Evolutionary conservation across 2,797 vertebrate genomes (phyloP).

Genomic region (Triplophysa bombifrons): DNA sequence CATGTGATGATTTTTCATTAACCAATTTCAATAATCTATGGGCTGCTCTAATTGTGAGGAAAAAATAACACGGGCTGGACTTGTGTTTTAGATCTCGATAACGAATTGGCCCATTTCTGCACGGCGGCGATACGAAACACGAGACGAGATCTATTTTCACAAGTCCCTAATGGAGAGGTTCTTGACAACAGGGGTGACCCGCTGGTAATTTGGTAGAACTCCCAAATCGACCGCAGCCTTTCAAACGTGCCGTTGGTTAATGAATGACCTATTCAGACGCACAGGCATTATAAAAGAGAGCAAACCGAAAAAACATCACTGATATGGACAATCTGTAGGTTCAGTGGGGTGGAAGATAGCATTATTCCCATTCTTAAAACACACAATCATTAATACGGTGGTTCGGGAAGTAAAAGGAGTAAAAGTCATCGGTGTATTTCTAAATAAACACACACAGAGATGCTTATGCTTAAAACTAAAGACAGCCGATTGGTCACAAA

Average conservation of each 20-base stretch:
- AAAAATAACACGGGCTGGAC: slow-evolving; percentile 16
- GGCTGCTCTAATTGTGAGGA: slow-evolving; percentile 24
- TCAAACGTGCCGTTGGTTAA: neutral
- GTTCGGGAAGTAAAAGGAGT: slow-evolving; percentile 35
- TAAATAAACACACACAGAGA: slow-evolving; percentile 5
- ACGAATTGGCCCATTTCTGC: slow-evolving; percentile 32
- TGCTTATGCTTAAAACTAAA: neutral
- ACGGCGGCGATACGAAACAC: slow-evolving; percentile 18
- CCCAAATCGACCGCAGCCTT: slow-evolving; percentile 19
- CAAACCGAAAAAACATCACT: slow-evolving; percentile 8
- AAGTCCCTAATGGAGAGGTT: neutral
- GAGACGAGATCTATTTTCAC: slow-evolving; percentile 39
- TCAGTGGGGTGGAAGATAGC: slow-evolving; percentile 5
- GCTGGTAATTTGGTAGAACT: slow-evolving; percentile 29
- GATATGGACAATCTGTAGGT: slow-evolving; percentile 7
- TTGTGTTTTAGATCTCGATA: slow-evolving; percentile 2
- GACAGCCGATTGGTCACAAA: neutral
- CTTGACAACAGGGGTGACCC: slow-evolving; percentile 17
- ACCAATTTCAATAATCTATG: slow-evolving; percentile 14
- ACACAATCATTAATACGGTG: slow-evolving; percentile 52
- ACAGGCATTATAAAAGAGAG: neutral
- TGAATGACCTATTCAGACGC: slow-evolving; percentile 1
- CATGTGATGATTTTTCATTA: slow-evolving; percentile 35
- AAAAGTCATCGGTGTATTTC: slow-evolving; percentile 48
- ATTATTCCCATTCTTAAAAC: slow-evolving; percentile 38